These are phyloP conservation scores for Carpatolechia fugitivella DNA, from an alignment of 2,888 invertebrate species.

Conservation along the genomic window DNA sequence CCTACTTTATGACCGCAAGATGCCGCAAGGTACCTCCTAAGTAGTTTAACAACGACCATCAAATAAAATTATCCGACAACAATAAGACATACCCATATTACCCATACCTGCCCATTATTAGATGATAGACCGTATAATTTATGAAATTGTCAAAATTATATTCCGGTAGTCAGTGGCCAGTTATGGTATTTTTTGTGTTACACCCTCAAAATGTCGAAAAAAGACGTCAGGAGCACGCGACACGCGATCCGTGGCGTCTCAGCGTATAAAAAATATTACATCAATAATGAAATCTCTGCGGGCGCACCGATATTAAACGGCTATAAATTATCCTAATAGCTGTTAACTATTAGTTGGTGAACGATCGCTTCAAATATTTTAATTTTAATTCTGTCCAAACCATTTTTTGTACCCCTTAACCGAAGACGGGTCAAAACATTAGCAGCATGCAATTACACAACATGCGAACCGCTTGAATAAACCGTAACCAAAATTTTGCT, in stretches of 20 bases:
- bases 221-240: conserved; percentile 69
- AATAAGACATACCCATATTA: conserved; percentile 47
- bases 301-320: conserved; percentile 69
- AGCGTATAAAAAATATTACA: conserved; percentile 54
- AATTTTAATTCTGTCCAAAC: conserved; percentile 45
- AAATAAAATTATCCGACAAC: conserved; percentile 25
- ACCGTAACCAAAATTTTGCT: conserved; percentile 32
- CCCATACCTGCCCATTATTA: conserved; percentile 62
- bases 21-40: neutral
- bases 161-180: conserved; percentile 76
- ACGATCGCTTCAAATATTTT: conserved; percentile 36
- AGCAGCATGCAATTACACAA: conserved; percentile 34
- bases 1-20: neutral
- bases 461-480: conserved; percentile 23
- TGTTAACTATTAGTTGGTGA: conserved; percentile 56
- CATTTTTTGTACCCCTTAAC: conserved; percentile 29
- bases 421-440: conserved; percentile 44
- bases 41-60: conserved; percentile 11
- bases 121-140: conserved; percentile 71
- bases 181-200: conserved; percentile 68
- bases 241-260: conserved; percentile 66
- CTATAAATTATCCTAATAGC: conserved; percentile 77
- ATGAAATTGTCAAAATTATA: conserved; percentile 77
- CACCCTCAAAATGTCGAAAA: conserved; percentile 60
- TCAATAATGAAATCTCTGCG: conserved; percentile 72